Conservation (phyloP, 2,113 vertebrate species). For the Alligator mississippiensis region DNA sequence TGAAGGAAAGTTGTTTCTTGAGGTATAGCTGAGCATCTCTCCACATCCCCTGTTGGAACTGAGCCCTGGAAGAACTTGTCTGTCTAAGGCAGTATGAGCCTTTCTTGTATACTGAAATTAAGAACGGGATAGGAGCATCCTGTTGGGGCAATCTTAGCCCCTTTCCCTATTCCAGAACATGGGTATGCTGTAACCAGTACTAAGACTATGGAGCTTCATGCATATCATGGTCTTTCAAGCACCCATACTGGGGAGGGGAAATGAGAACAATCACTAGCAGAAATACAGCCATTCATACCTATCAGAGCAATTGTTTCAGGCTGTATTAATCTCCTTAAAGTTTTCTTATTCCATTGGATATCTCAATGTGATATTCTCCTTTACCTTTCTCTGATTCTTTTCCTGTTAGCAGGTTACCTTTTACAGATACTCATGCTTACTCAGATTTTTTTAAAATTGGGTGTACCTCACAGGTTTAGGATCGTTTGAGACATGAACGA, state of each 20-base stretch:
- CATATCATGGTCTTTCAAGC: neutral
- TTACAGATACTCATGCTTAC: neutral
- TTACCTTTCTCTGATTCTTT: neutral
- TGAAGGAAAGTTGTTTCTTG: too few species aligned
- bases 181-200: too few species aligned
- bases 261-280: neutral
- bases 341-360: neutral
- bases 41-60: too few species aligned
- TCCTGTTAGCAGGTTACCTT: neutral
- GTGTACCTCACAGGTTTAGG: neutral
- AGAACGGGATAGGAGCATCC: too few species aligned
- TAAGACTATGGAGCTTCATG: neutral
- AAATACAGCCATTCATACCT: neutral
- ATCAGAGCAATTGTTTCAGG: neutral
- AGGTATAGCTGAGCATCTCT: too few species aligned
- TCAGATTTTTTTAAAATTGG: neutral
- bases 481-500: too few species aligned
- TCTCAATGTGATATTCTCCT: neutral
- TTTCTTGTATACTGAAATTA: too few species aligned
- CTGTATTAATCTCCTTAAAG: rapidly evolving
- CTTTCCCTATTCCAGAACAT: too few species aligned
- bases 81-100: too few species aligned
- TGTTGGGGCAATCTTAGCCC: too few species aligned
- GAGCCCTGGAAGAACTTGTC: too few species aligned
- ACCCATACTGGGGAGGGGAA: neutral